phyloP scores from a whole-genome alignment of 2,113 vertebrate species.

The Mionectes macconnelli region DNA sequence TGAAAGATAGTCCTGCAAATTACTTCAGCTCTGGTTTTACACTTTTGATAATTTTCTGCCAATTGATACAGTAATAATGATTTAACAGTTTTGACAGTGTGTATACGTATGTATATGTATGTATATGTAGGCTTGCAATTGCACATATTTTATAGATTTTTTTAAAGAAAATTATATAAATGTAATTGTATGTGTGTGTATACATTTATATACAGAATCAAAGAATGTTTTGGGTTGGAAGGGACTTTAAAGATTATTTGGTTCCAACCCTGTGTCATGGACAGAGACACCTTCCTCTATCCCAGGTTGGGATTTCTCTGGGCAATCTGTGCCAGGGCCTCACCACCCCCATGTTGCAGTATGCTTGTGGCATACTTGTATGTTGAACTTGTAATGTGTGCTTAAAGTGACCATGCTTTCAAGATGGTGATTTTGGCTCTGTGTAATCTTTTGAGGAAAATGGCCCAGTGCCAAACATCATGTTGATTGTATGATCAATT shows the following conservation, averaged over 20 bases:
- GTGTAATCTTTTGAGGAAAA: too few species aligned
- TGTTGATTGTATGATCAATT: too few species aligned
- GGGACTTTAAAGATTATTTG: not conserved
- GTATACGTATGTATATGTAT: too few species aligned
- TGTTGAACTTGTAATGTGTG: too few species aligned
- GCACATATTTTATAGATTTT: not conserved
- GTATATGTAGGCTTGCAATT: not conserved
- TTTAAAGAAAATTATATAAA: not conserved
- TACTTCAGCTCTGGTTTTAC: not conserved
- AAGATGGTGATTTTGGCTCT: too few species aligned
- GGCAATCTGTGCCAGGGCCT: not conserved
- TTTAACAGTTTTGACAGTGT: not conserved
- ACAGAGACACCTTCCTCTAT: not conserved
- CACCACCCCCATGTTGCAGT: not conserved
- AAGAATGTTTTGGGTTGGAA: not conserved
- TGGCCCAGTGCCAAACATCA: too few species aligned
- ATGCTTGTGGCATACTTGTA: too few species aligned
- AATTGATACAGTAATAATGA: not conserved
- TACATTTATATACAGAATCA: not conserved
- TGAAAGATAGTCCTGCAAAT: not conserved
- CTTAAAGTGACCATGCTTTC: too few species aligned
- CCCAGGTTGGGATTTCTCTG: rapidly evolving
- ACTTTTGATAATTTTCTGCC: not conserved
- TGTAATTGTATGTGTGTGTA: rapidly evolving
- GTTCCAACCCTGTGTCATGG: rapidly evolving